A percentile compares a stretch with the other conserved stretches of the same genome.
These are phyloP conservation scores for Mythimna vitellina DNA, from an alignment of 2,888 invertebrate species.

Conservation along the genomic window DNA sequence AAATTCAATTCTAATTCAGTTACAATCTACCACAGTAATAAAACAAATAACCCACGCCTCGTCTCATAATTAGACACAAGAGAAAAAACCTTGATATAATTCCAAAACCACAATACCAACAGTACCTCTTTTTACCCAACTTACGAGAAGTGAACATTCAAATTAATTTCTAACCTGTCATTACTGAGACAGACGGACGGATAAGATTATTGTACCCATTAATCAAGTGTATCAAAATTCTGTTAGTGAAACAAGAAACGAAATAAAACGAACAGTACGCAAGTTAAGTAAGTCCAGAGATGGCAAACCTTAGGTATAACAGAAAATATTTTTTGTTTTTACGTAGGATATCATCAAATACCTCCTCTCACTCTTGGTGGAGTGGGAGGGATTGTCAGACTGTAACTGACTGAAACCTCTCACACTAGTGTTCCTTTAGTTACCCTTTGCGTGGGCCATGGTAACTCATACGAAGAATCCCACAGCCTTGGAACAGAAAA, in stretches of 20 bases:
- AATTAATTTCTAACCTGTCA: slow-evolving; percentile 48
- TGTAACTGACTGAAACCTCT: too few species aligned
- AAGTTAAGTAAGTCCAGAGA: slow-evolving; percentile 37
- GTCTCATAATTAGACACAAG: slow-evolving; percentile 6
- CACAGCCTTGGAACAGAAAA: too few species aligned
- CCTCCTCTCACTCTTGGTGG: too few species aligned
- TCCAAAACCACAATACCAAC: slow-evolving; percentile 11
- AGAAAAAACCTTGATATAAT: slow-evolving; percentile 24
- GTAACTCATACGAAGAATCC: too few species aligned
- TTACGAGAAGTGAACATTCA: slow-evolving; percentile 29
- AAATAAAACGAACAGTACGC: slow-evolving; percentile 22
- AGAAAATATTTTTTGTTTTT: not conserved
- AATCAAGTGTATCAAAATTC: slow-evolving; percentile 41
- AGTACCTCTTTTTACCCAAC: slow-evolving; percentile 13
- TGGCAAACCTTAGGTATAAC: not conserved
- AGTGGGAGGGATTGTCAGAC: too few species aligned
- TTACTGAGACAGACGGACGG: slow-evolving; percentile 47
- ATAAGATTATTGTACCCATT: slow-evolving; percentile 41
- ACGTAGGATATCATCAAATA: too few species aligned
- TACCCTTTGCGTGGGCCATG: too few species aligned
- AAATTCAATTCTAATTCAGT: not conserved
- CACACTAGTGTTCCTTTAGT: too few species aligned
- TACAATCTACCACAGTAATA: not conserved
- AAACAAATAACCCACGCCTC: slow-evolving; percentile 12
- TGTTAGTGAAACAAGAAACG: slow-evolving; percentile 26